Evolutionary conservation across 2,888 invertebrate genomes (phyloP).

Genomic region (Thysanoteuthis rhombus): DNA sequence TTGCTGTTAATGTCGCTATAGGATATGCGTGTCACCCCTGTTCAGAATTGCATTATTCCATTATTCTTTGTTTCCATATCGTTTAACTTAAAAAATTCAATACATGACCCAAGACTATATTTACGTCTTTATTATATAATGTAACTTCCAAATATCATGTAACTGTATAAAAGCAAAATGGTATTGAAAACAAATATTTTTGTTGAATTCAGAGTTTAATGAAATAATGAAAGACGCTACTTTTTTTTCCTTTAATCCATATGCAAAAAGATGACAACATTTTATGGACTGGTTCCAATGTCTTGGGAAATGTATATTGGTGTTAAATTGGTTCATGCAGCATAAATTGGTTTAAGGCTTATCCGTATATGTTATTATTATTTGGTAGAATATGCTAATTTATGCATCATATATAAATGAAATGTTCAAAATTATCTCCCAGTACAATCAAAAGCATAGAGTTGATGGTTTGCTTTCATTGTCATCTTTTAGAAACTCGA

Average conservation of each 20-base stretch:
- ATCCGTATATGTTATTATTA: neutral
- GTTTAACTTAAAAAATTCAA: neutral
- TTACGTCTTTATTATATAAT: neutral
- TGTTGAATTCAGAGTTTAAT: neutral
- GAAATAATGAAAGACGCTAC: neutral
- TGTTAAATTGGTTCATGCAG: neutral
- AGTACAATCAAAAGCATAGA: neutral
- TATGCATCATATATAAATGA: neutral
- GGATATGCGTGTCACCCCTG: neutral
- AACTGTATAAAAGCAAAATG: neutral
- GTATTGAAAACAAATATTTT: neutral
- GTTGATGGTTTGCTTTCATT: neutral
- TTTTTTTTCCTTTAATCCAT: neutral
- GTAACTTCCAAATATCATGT: neutral
- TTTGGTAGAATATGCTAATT: slow-evolving; percentile 12
- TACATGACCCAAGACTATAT: neutral
- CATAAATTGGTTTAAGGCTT: neutral
- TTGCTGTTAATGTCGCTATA: neutral
- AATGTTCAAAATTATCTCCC: neutral
- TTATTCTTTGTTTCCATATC: neutral
- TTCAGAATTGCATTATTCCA: neutral
- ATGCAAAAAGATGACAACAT: neutral
- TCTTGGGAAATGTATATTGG: slow-evolving; percentile 12
- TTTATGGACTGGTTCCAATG: neutral
- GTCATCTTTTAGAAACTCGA: neutral